Base-by-base conservation (phyloP, 2,113 vertebrate genomes). In the Ceyx cyanopectus region DNA sequence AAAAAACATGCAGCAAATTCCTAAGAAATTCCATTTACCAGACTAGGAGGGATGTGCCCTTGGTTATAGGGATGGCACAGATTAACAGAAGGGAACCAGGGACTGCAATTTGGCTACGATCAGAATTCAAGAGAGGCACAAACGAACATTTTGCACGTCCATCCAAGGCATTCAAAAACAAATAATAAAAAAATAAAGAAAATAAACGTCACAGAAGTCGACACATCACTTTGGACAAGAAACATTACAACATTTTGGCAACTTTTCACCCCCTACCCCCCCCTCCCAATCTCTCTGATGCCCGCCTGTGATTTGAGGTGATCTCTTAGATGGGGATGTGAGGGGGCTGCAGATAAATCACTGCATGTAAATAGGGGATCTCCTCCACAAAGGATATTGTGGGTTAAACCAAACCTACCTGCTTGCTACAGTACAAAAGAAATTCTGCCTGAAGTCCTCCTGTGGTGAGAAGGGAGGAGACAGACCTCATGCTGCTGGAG, bases 91-190 rank as follows among this genome's bases (percentile, higher is more conserved):
- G 46, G 27, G 61, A 96, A 92, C 53, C 51, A 68, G 57, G n/a
- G 45, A 78, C 70, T 85, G 82, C 84, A 85, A 77, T 95, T 79
- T 75, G 82, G 89, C 93, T 96, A 78, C 69, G 81, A 92, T 84
- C 11, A 95, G 94, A 97, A 84, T 94, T 85, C 87, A 84, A 96
- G 87, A 96, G 85, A 97, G 88, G 97, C 95, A 97, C 94, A 92
- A 94, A 96, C 10, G 16, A 96, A 96, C 81, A 93, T 62, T 94
- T 97, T 66, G 57, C 94, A 96, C 80, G 62, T 87, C 94, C 89
- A 92, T 75, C 95, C 97, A 96, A 97, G 96, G 95, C 97, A 96
- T 97, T 96, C 94, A 91, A 89, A 75, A 96, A 80, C 74, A 94
- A 76, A 32, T 24, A 50, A 50, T 22, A 51, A 58, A 72, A 80